These are phyloP conservation scores for Polypterus bichir DNA, from an alignment of 2,113 vertebrate species.

Conservation along the genomic window DNA sequence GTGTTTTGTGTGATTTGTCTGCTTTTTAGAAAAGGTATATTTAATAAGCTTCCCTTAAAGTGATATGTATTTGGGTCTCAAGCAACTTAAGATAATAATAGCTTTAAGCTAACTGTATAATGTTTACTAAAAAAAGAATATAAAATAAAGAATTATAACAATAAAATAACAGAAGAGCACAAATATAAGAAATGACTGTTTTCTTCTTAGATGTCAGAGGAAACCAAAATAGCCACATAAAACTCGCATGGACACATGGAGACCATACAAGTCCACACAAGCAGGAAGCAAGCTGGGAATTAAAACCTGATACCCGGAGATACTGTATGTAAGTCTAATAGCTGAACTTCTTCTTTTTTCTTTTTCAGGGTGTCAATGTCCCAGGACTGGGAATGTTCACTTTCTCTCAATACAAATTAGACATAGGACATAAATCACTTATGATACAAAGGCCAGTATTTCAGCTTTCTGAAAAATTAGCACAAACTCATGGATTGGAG, in stretches of 20 bases:
- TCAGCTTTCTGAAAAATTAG: slow-evolving; percentile 50
- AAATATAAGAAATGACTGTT: neutral
- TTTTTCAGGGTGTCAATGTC: slow-evolving; percentile 54
- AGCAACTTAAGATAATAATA: neutral
- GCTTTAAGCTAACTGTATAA: no score
- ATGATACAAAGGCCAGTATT: slow-evolving; percentile 50
- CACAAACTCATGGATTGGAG: slow-evolving; percentile 44
- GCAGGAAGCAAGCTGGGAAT: neutral
- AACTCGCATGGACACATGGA: neutral
- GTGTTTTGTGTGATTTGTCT: neutral
- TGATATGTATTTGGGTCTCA: neutral
- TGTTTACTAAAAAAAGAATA: no score
- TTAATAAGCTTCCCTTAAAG: neutral
- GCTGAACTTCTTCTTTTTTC: neutral
- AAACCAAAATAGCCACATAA: neutral
- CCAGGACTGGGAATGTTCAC: slow-evolving; percentile 62
- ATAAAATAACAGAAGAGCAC: neutral
- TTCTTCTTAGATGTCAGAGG: neutral
- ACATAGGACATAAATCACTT: slow-evolving; percentile 39
- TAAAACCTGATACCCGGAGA: neutral
- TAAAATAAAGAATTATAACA: no score
- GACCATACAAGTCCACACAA: neutral
- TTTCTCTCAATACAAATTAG: slow-evolving; percentile 50
- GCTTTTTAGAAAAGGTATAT: neutral
- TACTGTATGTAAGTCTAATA: neutral